Evolutionary conservation across 2,113 vertebrate genomes (phyloP), one percentile per base, ranked within the genome.

Genomic region (Corythornis cristatus): DNA sequence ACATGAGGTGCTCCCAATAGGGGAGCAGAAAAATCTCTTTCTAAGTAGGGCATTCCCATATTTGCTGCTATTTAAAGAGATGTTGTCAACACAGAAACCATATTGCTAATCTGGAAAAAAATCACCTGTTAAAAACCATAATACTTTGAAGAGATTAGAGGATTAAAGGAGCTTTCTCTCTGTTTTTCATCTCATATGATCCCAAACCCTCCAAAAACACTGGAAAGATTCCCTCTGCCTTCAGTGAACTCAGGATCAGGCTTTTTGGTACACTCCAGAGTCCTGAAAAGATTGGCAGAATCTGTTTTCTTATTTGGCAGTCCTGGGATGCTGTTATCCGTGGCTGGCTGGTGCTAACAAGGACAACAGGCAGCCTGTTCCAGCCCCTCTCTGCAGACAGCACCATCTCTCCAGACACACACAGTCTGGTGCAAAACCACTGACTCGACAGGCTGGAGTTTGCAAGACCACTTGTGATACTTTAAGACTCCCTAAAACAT

Each of bases 131-230:
- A 86, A 77, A 85, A 95, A 57, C 3, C 13, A 4, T 80, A 91
- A 93, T 74, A 77, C 56, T 87, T 76, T 87, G 81, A 89, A 74
- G 65, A 48, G 89, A 94, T 93, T 86, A 94, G 60, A 87, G 57
- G 89, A 94, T 96, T 94, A 89, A 89, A 89, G 8, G 48, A 89
- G 62, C 53, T 86, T 96, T 75, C 80, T 35, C 61, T 83, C 64
- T 71, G 50, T 48, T 92, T 88, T 92, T 76, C 65, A 79, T 94
- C 73, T 93, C 83, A 78, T 56, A 67, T 84, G 77, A 89, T 90
- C 73, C 48, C 31, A 88, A 93, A 13, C 40, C 57, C 2, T 2
- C 53, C 71, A 48, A 88, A 93, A 61, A 33, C 43, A 77, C 17
- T 88, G 85, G 79, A 65, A 86, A 93, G 45, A 68, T 66, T 65